Conservation (phyloP, 1,140 invertebrate species). For the Caenorhabditis briggsae region DNA sequence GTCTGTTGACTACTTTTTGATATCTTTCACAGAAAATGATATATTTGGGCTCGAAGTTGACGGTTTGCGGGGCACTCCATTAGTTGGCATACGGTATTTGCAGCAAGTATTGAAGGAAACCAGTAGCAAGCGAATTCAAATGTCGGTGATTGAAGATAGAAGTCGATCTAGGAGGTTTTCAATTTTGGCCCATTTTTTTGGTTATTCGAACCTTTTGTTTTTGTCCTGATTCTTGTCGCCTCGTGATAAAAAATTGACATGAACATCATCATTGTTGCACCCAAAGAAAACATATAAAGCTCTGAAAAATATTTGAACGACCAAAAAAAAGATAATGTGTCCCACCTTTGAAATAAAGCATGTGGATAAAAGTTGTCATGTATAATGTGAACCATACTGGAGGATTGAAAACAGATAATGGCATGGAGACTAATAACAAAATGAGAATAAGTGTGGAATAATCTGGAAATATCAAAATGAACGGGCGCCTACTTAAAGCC, state of each 20-base stretch:
- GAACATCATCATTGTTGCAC: not conserved
- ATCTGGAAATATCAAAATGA: not conserved
- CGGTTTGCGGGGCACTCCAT: too few relatives aligned
- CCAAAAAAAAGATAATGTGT: not conserved
- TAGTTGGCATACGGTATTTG: too few relatives aligned
- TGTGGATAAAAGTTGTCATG: conserved; percentile 23
- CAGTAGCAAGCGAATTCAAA: not conserved
- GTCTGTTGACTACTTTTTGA: too few relatives aligned
- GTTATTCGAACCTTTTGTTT: not conserved
- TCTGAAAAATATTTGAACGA: not conserved
- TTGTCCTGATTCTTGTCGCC: not conserved
- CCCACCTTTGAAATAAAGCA: conserved; percentile 29
- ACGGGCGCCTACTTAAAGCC: too few relatives aligned
- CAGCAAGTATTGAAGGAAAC: not conserved
- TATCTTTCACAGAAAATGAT: too few relatives aligned
- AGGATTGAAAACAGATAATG: conserved; percentile 5
- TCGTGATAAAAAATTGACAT: not conserved
- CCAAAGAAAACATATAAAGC: not conserved
- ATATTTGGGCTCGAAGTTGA: too few relatives aligned
- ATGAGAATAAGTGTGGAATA: conserved; percentile 16
- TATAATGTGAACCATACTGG: conserved; percentile 32
- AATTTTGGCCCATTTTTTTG: not conserved
- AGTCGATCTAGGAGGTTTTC: not conserved
- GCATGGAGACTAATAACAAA: not conserved
- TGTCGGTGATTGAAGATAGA: not conserved